Evolutionary conservation across 2,888 invertebrate genomes (phyloP).

Genomic region (Pandemis cinnamomeana): DNA sequence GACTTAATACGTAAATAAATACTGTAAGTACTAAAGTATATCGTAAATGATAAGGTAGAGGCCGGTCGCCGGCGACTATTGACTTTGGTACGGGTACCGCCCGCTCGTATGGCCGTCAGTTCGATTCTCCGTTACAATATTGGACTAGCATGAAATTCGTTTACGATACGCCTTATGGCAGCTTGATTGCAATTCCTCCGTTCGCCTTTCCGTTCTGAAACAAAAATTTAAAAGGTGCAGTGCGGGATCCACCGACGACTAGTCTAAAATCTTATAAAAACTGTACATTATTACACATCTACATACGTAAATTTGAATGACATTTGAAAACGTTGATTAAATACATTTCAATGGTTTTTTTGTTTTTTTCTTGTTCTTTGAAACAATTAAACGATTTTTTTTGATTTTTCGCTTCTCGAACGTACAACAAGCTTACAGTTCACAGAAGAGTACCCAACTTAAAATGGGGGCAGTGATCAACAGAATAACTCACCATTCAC

Average conservation of each 20-base stretch:
- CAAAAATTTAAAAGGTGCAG: not conserved
- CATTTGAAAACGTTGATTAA: no score
- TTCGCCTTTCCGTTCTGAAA: conserved; percentile 40
- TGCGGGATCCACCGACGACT: not conserved
- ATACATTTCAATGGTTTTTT: no score
- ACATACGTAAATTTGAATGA: no score
- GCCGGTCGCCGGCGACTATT: conserved; percentile 59
- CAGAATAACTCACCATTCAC: conserved; percentile 73
- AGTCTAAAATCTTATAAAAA: no score
- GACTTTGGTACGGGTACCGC: conserved; percentile 76
- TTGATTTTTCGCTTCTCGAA: no score
- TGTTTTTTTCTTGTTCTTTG: no score
- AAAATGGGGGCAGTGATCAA: no score
- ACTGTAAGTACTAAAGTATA: conserved; percentile 79
- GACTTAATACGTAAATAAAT: conserved; percentile 80
- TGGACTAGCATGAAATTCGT: conserved; percentile 83
- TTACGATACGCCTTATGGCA: conserved; percentile 54
- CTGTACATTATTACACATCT: no score
- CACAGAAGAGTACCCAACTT: no score
- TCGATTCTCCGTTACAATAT: conserved; percentile 78
- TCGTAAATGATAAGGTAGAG: conserved; percentile 50
- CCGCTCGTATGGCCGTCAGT: conserved; percentile 75
- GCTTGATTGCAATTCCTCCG: conserved; percentile 34
- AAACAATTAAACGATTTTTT: no score
- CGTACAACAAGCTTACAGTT: no score